Evolutionary conservation across 2,113 vertebrate genomes (phyloP).

Genomic region (Colinus virginianus): DNA sequence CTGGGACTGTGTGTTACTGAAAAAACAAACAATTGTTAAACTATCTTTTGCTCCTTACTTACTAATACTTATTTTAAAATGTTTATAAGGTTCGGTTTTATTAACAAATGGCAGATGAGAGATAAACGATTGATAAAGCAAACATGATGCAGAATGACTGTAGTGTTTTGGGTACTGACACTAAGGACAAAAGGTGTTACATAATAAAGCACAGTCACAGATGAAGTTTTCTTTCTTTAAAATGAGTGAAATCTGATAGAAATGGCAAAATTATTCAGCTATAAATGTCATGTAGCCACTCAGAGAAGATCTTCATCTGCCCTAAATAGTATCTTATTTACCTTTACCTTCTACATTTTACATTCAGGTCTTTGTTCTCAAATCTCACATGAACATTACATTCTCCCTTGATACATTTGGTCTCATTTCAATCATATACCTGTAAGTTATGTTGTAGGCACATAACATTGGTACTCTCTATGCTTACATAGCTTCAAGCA

Average conservation of each 20-base stretch:
- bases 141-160: conserved; percentile 71
- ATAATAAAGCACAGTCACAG: conserved; percentile 70
- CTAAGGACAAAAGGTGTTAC: conserved; percentile 63
- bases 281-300: conserved; percentile 48
- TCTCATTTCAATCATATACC: not conserved
- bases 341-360: conserved; percentile 13
- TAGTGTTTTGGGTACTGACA: conserved; percentile 57
- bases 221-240: conserved; percentile 43
- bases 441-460: not conserved
- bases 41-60: not conserved
- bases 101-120: conserved; percentile 46
- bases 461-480: not conserved
- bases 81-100: conserved; percentile 3
- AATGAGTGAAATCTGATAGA: conserved; percentile 65
- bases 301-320: conserved; percentile 39
- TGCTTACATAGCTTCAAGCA: conserved; percentile 23
- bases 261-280: conserved; percentile 60
- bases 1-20: not conserved
- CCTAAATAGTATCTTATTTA: not conserved
- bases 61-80: conserved; percentile 15
- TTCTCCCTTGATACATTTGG: not conserved
- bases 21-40: not conserved
- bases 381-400: not conserved
- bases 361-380: not conserved
- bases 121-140: conserved; percentile 63